These are phyloP conservation scores for Tachycineta bicolor DNA, from an alignment of 2,113 vertebrate species.

Conservation along the genomic window DNA sequence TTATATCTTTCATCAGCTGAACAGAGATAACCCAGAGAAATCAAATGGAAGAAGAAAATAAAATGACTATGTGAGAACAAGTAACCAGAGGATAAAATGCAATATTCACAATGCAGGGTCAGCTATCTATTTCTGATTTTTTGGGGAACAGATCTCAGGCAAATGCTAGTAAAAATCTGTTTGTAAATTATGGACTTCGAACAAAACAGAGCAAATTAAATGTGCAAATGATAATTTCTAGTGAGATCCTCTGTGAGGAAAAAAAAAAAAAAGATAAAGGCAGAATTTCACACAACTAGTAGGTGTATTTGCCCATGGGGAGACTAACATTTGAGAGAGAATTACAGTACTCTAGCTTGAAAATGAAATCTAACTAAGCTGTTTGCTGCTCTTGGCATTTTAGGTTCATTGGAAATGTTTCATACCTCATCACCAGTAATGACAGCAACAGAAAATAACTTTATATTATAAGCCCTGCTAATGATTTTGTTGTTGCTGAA, in stretches of 20 bases:
- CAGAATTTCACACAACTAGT: slow-evolving; percentile 4
- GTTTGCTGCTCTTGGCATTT: slow-evolving; percentile 17
- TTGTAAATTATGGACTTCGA: slow-evolving; percentile 42
- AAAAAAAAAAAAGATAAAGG: not conserved
- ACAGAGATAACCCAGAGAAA: not conserved
- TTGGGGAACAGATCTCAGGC: slow-evolving; percentile 9
- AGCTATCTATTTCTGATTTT: not conserved
- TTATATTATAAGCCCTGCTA: slow-evolving; percentile 17
- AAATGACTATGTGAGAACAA: not conserved
- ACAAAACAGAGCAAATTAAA: slow-evolving; percentile 33
- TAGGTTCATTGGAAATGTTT: slow-evolving; percentile 47
- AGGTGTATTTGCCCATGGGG: slow-evolving; percentile 26
- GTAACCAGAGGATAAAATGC: not conserved
- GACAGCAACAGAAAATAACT: slow-evolving; percentile 27
- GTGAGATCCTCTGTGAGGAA: not conserved
- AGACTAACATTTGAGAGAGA: slow-evolving; percentile 23
- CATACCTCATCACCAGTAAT: slow-evolving; percentile 25
- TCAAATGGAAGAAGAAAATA: not conserved
- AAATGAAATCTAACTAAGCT: not conserved
- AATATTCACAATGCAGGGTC: not conserved
- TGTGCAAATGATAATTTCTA: slow-evolving; percentile 1
- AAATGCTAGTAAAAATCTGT: slow-evolving; percentile 43
- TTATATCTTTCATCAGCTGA: not conserved
- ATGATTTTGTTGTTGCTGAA: slow-evolving; percentile 30
- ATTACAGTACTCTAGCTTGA: not conserved